Percentiles rank a stretch among this genome's conserved stretches.
Conservation (phyloP, 1,140 invertebrate genomes). For the Ceratitis capitata region DNA sequence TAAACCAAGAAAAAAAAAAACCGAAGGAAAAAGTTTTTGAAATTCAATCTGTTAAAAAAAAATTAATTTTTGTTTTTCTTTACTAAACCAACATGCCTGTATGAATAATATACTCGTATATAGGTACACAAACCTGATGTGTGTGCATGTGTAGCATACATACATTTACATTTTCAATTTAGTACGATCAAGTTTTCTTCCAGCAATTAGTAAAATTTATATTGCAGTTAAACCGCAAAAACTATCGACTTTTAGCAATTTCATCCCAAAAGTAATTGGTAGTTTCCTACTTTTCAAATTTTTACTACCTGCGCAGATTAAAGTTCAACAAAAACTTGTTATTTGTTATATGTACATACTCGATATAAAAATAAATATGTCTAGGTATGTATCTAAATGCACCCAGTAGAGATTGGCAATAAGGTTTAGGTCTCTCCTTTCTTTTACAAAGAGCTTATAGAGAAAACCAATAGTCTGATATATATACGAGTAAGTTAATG, state of each 20-base stretch:
- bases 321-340: background rate
- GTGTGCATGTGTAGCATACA: no score
- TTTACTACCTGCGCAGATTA: background rate
- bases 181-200: background rate
- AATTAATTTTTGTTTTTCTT: no score
- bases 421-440: no score
- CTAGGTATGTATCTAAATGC: background rate
- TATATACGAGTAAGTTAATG: no score
- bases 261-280: background rate
- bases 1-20: no score
- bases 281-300: background rate
- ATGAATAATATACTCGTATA: no score
- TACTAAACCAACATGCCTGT: background rate
- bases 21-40: no score
- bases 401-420: background rate
- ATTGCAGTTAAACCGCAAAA: slow-evolving; percentile 9
- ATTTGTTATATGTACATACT: background rate
- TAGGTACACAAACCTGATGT: no score
- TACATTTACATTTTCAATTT: background rate
- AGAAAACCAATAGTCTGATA: no score
- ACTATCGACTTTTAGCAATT: slow-evolving; percentile 6
- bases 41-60: no score
- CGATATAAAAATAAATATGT: background rate
- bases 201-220: slow-evolving; percentile 18
- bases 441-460: no score